These are phyloP conservation scores for Nannoperca australis DNA, from an alignment of 2,797 vertebrate species.

Conservation along the genomic window DNA sequence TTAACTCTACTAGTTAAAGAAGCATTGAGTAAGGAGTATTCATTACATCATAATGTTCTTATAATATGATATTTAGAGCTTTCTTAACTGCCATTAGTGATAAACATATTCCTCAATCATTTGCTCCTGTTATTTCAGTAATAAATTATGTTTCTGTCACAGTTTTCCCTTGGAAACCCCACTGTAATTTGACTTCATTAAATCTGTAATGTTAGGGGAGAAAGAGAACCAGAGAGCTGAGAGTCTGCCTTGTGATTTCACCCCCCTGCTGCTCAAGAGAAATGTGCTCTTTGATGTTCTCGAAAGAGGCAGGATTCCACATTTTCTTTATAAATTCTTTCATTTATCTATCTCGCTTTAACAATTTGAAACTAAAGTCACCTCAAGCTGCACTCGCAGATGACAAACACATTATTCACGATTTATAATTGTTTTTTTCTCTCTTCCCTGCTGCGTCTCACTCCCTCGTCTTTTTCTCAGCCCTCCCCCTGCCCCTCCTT, in stretches of 20 bases:
- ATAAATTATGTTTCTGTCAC: conserved; percentile 57
- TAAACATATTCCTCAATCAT: conserved; percentile 58
- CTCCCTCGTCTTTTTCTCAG: conserved; percentile 5
- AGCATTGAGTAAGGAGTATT: not conserved
- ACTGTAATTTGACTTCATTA: conserved; percentile 77
- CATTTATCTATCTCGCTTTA: conserved; percentile 70
- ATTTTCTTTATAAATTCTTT: conserved; percentile 71
- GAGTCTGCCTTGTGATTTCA: conserved; percentile 60
- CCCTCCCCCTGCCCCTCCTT: conserved; percentile 18
- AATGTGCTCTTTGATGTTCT: conserved; percentile 77
- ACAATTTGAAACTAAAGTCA: conserved; percentile 66
- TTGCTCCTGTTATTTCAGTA: conserved; percentile 52
- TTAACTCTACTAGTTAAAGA: not conserved
- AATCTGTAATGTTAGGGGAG: conserved; percentile 64
- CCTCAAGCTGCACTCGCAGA: conserved; percentile 49
- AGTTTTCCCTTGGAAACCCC: conserved; percentile 55
- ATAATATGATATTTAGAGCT: conserved; percentile 42
- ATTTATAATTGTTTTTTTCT: conserved; percentile 67
- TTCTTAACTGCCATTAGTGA: conserved; percentile 48
- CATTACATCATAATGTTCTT: conserved; percentile 17
- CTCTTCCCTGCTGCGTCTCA: not conserved
- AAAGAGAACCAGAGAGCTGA: conserved; percentile 58
- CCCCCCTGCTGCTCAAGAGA: conserved; percentile 67
- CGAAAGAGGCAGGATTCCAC: conserved; percentile 67
- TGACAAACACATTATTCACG: conserved; percentile 44